phyloP scores from a whole-genome alignment of 2,888 invertebrate species.

The Digitonthophagus gazella region DNA sequence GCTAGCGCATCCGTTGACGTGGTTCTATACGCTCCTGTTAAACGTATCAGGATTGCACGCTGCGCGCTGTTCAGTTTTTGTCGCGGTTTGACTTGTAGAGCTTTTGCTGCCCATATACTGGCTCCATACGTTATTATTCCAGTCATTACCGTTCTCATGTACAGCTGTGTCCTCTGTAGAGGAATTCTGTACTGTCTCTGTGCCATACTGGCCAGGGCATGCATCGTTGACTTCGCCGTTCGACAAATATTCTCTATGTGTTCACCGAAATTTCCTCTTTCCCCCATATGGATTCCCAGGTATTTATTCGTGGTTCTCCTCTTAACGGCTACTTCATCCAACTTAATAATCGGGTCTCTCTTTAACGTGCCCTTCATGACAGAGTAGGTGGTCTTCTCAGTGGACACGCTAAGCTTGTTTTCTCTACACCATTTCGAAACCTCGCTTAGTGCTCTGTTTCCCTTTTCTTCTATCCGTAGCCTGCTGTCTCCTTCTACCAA shows the following conservation, averaged over 20 bases:
- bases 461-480: no score
- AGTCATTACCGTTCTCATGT: slow-evolving; percentile 1
- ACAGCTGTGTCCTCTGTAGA: neutral
- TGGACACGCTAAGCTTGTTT: no score
- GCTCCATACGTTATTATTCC: slow-evolving; percentile 13
- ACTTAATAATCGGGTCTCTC: no score
- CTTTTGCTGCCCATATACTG: slow-evolving; percentile 6
- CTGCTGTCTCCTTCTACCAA: no score
- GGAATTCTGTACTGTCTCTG: slow-evolving; percentile 4
- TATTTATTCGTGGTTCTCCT: no score
- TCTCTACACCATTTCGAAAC: no score
- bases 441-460: no score
- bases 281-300: no score
- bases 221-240: neutral
- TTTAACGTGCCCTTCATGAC: no score
- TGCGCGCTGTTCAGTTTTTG: slow-evolving; percentile 1
- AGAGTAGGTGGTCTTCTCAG: no score
- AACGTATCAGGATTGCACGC: neutral
- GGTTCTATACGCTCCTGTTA: slow-evolving; percentile 19
- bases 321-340: no score
- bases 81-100: neutral
- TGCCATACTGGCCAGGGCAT: no score
- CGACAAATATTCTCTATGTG: slow-evolving; percentile 1
- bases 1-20: slow-evolving; percentile 20
- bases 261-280: neutral